phyloP scores from a whole-genome alignment of 2,888 invertebrate genomes.

The Aradus depressus region DNA sequence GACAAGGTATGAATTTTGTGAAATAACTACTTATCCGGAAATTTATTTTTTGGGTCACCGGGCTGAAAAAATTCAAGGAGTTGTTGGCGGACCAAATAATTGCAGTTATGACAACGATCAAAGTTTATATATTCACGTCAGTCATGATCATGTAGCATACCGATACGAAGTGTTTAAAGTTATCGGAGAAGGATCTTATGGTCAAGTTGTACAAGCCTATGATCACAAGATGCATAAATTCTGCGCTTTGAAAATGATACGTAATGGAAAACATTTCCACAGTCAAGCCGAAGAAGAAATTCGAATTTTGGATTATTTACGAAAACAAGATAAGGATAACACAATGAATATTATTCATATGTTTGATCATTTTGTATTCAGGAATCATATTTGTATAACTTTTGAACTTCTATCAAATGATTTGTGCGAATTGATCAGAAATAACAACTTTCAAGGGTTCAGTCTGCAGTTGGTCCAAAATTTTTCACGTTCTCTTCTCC shows the following conservation, averaged over 20 bases:
- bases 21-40: conserved; percentile 89
- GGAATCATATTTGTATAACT: conserved; percentile 97
- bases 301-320: conserved; percentile 84
- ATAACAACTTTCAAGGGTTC: conserved; percentile 98
- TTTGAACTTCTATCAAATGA: conserved; percentile 96
- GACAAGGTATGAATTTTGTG: conserved; percentile 91
- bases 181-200: conserved; percentile 97
- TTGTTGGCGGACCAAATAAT: conserved; percentile 77
- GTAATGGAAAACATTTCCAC: conserved; percentile 97
- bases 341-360: conserved; percentile 98
- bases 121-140: conserved; percentile 93
- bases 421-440: conserved; percentile 96
- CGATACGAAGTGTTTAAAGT: conserved; percentile 92
- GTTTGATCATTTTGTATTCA: conserved; percentile 94
- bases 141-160: conserved; percentile 96
- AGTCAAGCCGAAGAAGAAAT: conserved; percentile 98
- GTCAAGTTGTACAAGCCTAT: conserved; percentile 96
- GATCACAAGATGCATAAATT: conserved; percentile 95
- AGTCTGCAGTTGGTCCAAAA: conserved; percentile 92
- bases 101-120: conserved; percentile 97
- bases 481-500: conserved; percentile 93
- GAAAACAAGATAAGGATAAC: conserved; percentile 94
- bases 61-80: conserved; percentile 86
- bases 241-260: conserved; percentile 93
- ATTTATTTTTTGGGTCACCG: conserved; percentile 86